A percentile compares a stretch with the other conserved stretches of the same genome.
These are phyloP conservation scores for Gallinago solitaria DNA, from an alignment of 2,797 vertebrate genomes.

Conservation along the genomic window DNA sequence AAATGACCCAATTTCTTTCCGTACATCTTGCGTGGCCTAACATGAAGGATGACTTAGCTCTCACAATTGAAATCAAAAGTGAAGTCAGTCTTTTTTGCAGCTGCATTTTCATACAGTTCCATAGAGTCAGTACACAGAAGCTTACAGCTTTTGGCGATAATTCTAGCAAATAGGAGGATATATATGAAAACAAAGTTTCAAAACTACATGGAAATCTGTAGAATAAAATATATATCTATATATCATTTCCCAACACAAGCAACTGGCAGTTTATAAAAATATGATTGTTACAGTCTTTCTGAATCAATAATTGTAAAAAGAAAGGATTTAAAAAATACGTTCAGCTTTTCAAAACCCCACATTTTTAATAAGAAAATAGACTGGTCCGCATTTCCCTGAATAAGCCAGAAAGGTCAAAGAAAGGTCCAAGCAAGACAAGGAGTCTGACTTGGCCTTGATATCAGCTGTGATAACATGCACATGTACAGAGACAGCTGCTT, in stretches of 20 bases:
- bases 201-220: constrained; percentile 54
- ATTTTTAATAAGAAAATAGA: constrained; percentile 23
- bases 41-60: not conserved
- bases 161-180: not conserved
- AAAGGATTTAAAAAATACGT: constrained; percentile 5
- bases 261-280: constrained; percentile 55
- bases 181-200: constrained; percentile 26
- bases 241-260: constrained; percentile 64
- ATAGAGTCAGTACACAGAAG: not conserved
- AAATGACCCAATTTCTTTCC: not conserved
- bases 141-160: not conserved
- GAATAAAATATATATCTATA: constrained; percentile 71
- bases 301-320: constrained; percentile 15
- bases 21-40: not conserved
- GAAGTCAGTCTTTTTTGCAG: not conserved
- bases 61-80: not conserved
- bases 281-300: constrained; percentile 16
- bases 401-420: constrained; percentile 61
- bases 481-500: constrained; percentile 50
- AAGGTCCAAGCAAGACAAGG: constrained; percentile 46
- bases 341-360: not conserved
- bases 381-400: constrained; percentile 25
- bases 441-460: constrained; percentile 43
- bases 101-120: not conserved
- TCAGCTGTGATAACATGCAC: constrained; percentile 61